phyloP scores from a whole-genome alignment of 2,888 invertebrate genomes.

The Sarcophaga caerulescens region DNA sequence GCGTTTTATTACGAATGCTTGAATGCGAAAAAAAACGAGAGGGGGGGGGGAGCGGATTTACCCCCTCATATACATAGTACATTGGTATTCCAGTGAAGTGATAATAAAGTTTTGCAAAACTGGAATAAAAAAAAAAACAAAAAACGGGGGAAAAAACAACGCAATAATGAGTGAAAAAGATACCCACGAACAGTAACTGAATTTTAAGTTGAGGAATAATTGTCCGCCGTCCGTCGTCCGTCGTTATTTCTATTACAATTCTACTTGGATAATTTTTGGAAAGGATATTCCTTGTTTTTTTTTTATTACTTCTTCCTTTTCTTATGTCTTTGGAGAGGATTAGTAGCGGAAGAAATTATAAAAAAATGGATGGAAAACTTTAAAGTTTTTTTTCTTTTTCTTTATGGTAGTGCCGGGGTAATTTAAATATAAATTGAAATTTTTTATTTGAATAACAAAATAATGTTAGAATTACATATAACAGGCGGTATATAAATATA shows the following conservation, averaged over 20 bases:
- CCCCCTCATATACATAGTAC: not conserved
- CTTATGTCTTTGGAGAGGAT: not conserved
- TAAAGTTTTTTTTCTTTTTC: not conserved
- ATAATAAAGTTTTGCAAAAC: constrained; percentile 46
- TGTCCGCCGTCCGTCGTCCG: too few relatives aligned
- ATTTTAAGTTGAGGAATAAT: constrained; percentile 30
- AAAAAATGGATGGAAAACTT: constrained; percentile 22
- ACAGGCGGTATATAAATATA: not conserved
- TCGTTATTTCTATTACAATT: constrained; percentile 14
- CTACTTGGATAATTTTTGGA: constrained; percentile 38
- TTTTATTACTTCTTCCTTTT: not conserved
- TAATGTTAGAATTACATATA: not conserved
- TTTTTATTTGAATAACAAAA: not conserved
- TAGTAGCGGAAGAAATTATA: not conserved
- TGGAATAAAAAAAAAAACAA: too few relatives aligned
- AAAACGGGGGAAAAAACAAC: not conserved
- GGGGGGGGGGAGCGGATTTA: too few relatives aligned
- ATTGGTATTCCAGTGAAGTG: constrained; percentile 5
- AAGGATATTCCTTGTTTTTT: constrained; percentile 14
- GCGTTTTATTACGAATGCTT: constrained; percentile 57
- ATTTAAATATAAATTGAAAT: not conserved
- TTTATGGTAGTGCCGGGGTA: not conserved
- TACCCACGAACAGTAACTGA: not conserved
- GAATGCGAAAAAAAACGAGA: constrained; percentile 7
- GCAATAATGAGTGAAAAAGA: not conserved